Percentiles rank a stretch among this genome's conserved stretches.
phyloP scores from a whole-genome alignment of 30 jellyfish, hydroid and myxozoan species.

The Aurelia sp. region DNA sequence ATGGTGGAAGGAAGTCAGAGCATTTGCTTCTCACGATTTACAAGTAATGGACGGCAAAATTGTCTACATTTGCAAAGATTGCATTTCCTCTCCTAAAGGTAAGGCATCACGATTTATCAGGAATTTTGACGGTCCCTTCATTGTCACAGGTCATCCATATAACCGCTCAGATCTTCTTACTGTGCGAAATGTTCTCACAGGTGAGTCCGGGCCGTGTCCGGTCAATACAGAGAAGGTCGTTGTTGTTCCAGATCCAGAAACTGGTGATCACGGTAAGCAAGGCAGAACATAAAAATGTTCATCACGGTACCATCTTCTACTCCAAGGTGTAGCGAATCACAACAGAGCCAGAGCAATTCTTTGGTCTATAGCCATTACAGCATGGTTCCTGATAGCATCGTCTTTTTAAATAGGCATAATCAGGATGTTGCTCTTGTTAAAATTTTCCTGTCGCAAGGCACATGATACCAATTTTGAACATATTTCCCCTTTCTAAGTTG shows the following conservation, averaged over 20 bases:
- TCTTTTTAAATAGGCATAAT: not conserved
- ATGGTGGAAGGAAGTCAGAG: no score
- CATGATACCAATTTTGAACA: not conserved
- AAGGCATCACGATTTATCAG: no score
- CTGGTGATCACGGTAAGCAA: no score
- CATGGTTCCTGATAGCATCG: not conserved
- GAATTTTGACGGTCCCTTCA: no score
- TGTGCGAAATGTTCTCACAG: conserved; percentile 1
- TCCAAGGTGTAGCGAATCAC: not conserved
- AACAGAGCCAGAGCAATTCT: not conserved
- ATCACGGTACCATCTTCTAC: not conserved
- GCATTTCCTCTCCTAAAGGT: no score
- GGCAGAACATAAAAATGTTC: not conserved
- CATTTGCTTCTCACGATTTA: no score
- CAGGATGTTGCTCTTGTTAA: not conserved
- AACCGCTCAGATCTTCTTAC: conserved; percentile 6
- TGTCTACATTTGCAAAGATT: no score
- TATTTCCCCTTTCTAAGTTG: not conserved
- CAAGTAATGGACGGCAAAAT: no score
- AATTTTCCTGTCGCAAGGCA: not conserved
- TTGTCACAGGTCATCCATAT: conserved; percentile 19
- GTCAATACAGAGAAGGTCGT: not conserved
- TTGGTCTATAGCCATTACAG: not conserved
- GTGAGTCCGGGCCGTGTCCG: not conserved
- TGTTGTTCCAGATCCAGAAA: not conserved